Conservation (phyloP, 2,797 vertebrate species). For the Phoebastria nigripes region DNA sequence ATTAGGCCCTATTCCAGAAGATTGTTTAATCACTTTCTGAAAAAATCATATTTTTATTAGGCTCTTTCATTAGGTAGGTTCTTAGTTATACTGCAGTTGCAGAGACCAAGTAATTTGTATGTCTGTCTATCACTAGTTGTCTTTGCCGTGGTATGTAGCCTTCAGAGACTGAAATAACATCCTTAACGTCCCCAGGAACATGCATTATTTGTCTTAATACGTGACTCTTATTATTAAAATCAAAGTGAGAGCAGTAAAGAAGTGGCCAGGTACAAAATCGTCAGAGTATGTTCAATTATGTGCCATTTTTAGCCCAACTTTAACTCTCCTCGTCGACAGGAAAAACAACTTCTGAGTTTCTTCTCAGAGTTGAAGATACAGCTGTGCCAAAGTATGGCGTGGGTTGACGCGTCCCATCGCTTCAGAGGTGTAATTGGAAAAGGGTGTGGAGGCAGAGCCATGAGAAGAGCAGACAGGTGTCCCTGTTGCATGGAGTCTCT, state of each 20-base stretch:
- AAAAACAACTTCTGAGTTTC: background rate
- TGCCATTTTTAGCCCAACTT: conserved; percentile 20
- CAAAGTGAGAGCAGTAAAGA: background rate
- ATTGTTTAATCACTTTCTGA: background rate
- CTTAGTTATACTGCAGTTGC: background rate
- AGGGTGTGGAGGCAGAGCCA: background rate
- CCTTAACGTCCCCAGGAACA: background rate
- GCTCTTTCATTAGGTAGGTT: background rate
- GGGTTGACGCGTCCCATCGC: accelerated
- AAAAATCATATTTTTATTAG: background rate
- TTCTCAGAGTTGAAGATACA: background rate
- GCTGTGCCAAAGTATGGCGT: accelerated
- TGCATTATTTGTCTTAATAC: background rate
- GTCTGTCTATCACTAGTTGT: background rate
- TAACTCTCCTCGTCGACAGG: background rate
- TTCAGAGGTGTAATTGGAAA: background rate
- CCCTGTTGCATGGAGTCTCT: background rate
- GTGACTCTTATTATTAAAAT: background rate
- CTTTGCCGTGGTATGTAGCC: background rate
- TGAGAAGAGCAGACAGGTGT: background rate
- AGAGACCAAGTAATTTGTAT: background rate
- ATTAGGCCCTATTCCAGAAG: background rate
- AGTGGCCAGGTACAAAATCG: background rate
- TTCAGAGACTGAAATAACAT: background rate
- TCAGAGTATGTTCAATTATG: background rate